phyloP scores from a whole-genome alignment of 2,797 vertebrate genomes.

The Sciurus vulgaris region DNA sequence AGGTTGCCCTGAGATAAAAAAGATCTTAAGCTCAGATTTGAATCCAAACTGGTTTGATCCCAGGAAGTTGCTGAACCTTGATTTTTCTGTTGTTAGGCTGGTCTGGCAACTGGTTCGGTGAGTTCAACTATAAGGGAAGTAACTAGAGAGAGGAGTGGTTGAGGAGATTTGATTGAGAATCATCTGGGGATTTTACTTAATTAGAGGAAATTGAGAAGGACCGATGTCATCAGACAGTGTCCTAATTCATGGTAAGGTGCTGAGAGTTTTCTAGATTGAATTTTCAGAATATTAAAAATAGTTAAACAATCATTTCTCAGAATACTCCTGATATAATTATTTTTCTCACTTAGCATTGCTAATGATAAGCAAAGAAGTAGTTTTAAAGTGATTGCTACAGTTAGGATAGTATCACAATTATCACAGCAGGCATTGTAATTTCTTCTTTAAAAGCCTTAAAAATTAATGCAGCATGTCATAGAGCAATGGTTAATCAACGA shows the following conservation, averaged over 20 bases:
- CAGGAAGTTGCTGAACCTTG: constrained; percentile 46
- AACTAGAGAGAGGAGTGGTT: neutral
- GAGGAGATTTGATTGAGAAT: neutral
- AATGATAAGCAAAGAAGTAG: constrained; percentile 81
- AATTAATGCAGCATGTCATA: constrained; percentile 74
- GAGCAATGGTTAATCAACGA: constrained; percentile 78
- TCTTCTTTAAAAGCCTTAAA: constrained; percentile 80
- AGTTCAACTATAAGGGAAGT: neutral
- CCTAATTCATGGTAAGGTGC: neutral
- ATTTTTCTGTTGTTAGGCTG: constrained; percentile 56
- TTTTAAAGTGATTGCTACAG: constrained; percentile 81
- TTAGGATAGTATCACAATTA: constrained; percentile 76
- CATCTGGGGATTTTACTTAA: constrained; percentile 51
- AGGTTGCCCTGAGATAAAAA: neutral
- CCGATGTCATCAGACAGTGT: constrained; percentile 37
- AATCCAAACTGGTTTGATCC: constrained; percentile 44
- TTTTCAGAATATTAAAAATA: constrained; percentile 77
- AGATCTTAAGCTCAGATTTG: constrained; percentile 42
- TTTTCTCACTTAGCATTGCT: constrained; percentile 80
- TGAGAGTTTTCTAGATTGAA: constrained; percentile 65
- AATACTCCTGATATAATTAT: constrained; percentile 73
- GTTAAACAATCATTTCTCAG: constrained; percentile 76
- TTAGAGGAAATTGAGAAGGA: constrained; percentile 66
- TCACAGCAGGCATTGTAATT: constrained; percentile 83
- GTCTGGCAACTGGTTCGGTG: constrained; percentile 10